Evolutionary conservation across 2,888 invertebrate genomes (phyloP), one percentile per base, ranked within the genome.

Genomic region (Strigamia transsilvanica): DNA sequence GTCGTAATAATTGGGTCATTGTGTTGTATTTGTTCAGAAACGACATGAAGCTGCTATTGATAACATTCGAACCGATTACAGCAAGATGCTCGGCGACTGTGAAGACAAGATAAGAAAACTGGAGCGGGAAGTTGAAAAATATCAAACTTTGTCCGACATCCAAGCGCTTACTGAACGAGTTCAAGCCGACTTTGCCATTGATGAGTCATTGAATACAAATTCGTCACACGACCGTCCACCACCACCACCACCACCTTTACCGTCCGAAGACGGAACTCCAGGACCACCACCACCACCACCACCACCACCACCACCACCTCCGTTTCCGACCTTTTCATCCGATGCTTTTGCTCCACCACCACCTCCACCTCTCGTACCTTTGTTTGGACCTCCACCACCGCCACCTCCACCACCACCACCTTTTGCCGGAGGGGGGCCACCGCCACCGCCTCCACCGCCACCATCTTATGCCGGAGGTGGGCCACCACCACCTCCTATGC

Each of bases 61-160:
- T 61, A 84, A 84, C 13, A 83, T 85, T 9, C 85, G 87, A 46
- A 87, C 87, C n/a, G 89, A 89, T 82, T 88, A 88, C 77, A 87
- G 88, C 23, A 86, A 85, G 79, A 86, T 86, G 82, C 84, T 89
- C 23, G 85, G 86, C 32, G 88, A 89, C 81, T 87, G 88, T 77
- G 87, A 87, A 15, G 87, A 88, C 46, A 87, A 87, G 82, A 87
- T 90, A 4, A 85, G 85, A 56, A 87, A 88, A 34, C 86, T 91
- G 79, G 88, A 90, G 85, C 86, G 87, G 82, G 91, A 91, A 87
- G 88, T 91, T n/a, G 91, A 91, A 83, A 90, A 90, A 85, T 90
- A 90, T 85, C 90, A 90, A 86, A 91, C 91, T 0, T 86, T 92
- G 61, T 90, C 90, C 12, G 90, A 91, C 83, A 91, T 92, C 82